Conservation (phyloP, 1,140 invertebrate genomes). For the Teleogryllus occipitalis region DNA sequence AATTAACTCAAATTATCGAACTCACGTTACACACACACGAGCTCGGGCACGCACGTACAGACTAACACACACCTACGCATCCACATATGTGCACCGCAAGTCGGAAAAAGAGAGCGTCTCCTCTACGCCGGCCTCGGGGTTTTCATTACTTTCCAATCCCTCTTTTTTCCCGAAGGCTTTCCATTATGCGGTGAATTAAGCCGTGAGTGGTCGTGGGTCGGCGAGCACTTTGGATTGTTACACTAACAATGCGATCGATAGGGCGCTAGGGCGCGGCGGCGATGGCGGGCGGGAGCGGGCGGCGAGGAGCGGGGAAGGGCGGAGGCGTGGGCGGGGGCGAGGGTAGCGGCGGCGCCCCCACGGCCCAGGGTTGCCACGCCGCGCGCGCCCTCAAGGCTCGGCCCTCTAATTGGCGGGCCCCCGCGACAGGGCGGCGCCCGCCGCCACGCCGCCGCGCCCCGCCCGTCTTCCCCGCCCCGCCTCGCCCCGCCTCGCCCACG, state of each 20-base stretch:
- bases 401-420: not conserved
- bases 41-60: too few relatives aligned
- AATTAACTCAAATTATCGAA: not conserved
- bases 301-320: too few relatives aligned
- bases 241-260: not conserved
- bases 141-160: not conserved
- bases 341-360: not conserved
- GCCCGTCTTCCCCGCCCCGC: too few relatives aligned
- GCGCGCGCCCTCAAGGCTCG: not conserved
- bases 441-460: too few relatives aligned
- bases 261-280: not conserved
- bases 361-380: not conserved
- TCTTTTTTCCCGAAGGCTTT: not conserved
- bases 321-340: too few relatives aligned
- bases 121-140: not conserved
- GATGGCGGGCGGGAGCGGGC: too few relatives aligned
- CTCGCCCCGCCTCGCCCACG: too few relatives aligned
- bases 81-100: not conserved
- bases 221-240: not conserved
- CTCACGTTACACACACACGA: too few relatives aligned
- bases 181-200: constrained; percentile 1
- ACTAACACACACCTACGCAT: too few relatives aligned
- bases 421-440: not conserved
- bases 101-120: not conserved
- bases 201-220: not conserved